These are phyloP conservation scores for Cichladusa arquata DNA, from an alignment of 2,113 vertebrate genomes.

Conservation along the genomic window DNA sequence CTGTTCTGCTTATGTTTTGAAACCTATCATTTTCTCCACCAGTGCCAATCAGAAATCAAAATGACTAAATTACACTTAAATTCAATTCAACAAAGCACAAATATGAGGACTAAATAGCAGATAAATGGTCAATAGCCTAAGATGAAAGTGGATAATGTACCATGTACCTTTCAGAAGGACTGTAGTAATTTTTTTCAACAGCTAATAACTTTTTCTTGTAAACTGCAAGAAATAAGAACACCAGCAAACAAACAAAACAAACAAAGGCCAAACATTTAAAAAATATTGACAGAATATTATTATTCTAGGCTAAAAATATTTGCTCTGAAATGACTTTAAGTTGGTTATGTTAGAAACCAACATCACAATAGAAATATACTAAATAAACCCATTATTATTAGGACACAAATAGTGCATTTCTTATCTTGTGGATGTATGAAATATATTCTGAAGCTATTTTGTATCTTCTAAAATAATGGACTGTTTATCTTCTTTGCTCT, in stretches of 20 bases:
- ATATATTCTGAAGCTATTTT: neutral
- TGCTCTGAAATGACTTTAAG: neutral
- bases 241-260: neutral
- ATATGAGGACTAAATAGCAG: neutral
- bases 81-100: neutral
- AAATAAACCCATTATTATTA: neutral
- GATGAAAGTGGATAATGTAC: neutral
- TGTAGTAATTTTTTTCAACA: neutral
- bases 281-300: neutral
- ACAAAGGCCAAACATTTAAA: fast-evolving
- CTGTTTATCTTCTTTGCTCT: neutral
- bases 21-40: constrained; percentile 16
- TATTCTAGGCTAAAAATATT: neutral
- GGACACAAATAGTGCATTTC: neutral
- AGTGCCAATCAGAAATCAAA: neutral
- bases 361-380: neutral
- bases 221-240: neutral
- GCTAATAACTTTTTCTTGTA: neutral
- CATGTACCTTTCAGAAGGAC: neutral
- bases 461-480: neutral
- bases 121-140: neutral
- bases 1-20: neutral
- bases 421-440: neutral
- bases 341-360: neutral
- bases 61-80: neutral